Evolutionary conservation across 2,797 vertebrate genomes (phyloP).

Genomic region (Salmo trutta): DNA sequence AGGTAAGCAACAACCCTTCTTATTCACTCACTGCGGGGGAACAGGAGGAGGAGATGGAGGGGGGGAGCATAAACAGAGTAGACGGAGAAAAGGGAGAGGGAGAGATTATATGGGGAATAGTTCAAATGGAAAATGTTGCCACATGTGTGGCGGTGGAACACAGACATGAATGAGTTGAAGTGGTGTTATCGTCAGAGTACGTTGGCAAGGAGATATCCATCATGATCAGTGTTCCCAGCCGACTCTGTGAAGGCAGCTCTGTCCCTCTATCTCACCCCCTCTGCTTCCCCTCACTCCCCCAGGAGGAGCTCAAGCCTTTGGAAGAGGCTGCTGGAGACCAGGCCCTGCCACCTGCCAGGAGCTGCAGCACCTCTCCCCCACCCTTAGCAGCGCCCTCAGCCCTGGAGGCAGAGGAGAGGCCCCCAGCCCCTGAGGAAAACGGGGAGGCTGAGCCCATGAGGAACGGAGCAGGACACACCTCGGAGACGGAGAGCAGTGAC

Average conservation of each 20-base stretch:
- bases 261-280: conserved; percentile 20
- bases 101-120: too few species aligned
- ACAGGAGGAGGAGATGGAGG: too few species aligned
- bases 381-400: conserved; percentile 58
- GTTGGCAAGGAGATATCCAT: conserved; percentile 39
- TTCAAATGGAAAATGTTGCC: conserved; percentile 64
- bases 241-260: conserved; percentile 25
- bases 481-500: conserved; percentile 83
- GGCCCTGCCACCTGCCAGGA: conserved; percentile 46
- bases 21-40: background rate
- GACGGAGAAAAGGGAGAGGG: too few species aligned
- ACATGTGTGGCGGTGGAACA: conserved; percentile 50
- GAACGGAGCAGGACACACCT: conserved; percentile 85
- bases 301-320: conserved; percentile 75
- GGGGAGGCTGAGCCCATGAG: conserved; percentile 83
- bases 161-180: background rate
- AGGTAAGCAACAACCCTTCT: conserved; percentile 73
- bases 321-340: conserved; percentile 76
- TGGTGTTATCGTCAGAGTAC: background rate
- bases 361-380: conserved; percentile 33
- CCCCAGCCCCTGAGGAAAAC: conserved; percentile 82
- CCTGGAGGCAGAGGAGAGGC: conserved; percentile 52
- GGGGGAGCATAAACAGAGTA: too few species aligned
- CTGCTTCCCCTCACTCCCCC: conserved; percentile 2
- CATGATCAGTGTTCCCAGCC: conserved; percentile 39